A percentile compares a stretch with the other conserved stretches of the same genome.
These are phyloP conservation scores for Nymphalis urticae DNA, from an alignment of 2,888 invertebrate species.

Conservation along the genomic window DNA sequence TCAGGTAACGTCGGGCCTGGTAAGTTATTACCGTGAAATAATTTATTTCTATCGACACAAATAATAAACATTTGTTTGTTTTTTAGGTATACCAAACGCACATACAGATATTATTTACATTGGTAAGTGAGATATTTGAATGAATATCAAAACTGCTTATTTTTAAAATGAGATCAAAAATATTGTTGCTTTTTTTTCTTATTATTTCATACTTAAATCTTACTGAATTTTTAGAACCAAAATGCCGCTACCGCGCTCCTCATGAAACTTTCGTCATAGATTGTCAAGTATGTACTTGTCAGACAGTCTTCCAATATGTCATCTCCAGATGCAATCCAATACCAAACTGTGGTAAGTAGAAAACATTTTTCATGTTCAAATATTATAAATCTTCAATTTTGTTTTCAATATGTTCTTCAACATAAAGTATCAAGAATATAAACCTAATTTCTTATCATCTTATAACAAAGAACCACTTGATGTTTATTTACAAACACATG, in stretches of 20 bases:
- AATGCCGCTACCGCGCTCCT: constrained; percentile 43
- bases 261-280: constrained; percentile 39
- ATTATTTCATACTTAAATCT: neutral
- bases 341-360: constrained; percentile 40
- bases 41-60: constrained; percentile 31
- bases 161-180: too few relatives aligned
- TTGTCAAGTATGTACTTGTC: constrained; percentile 45
- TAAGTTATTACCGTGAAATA: constrained; percentile 37
- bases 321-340: constrained; percentile 43
- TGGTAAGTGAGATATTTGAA: constrained; percentile 37
- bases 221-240: constrained; percentile 41
- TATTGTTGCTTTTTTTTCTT: constrained; percentile 5
- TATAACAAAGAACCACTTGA: too few relatives aligned
- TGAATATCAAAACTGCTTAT: constrained; percentile 4
- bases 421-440: neutral
- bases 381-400: neutral
- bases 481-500: too few relatives aligned
- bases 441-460: neutral
- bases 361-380: constrained; percentile 9
- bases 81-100: constrained; percentile 25
- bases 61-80: constrained; percentile 29
- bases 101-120: constrained; percentile 40
- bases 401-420: neutral
- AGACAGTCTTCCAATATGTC: constrained; percentile 45
- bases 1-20: constrained; percentile 38